Evolutionary conservation across 2,797 vertebrate genomes (phyloP), one percentile per base, ranked within the genome.

Genomic region (Microctenopoma lineatum): DNA sequence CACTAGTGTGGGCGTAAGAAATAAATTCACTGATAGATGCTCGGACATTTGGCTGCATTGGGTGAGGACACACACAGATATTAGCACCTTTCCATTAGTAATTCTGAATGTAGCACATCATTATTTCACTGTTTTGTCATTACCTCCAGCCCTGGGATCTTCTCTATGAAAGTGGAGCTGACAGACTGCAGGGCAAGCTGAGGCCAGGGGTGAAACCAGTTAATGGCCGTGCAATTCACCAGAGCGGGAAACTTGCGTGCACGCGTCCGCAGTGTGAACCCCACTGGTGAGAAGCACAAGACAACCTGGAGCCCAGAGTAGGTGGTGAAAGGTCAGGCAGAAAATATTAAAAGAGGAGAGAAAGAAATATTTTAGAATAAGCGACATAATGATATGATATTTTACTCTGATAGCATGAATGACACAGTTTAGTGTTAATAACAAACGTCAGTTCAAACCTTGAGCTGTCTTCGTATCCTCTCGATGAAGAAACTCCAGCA

Each of bases 401-500:
- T 14, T 34, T 2, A 50, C 25, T 9, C 53, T 16, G 8, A 42
- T 12, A 5, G 0, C 4, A 32, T 13, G 10, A 41, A 5, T n/a
- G 7, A 47, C 3, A 7, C 13, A 3, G 13, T 0, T 34, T 27
- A 29, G 16, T n/a, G 26, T 36, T 3, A 2, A 48, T 10, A 15
- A 13, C 10, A 42, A 41, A 16, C 14, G 3, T 11, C 18, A 8
- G 14, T 67, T 66, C 38, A 51, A 44, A 92, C 91, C 89, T 92
- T 92, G 25, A 92, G 90, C 52, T 92, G 91, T 36, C 91, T 82
- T 48, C 90, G 78, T 62, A 92, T 92, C 60, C 91, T 84, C 62
- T 92, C 89, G 54, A 94, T 95, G 76, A 97, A 97, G 90, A 93
- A 94, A 63, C 87, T 89, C 91, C 91, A 93, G 84, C 75, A 91